A percentile compares a stretch with the other conserved stretches of the same genome.
These are phyloP conservation scores for Tyto alba DNA, from an alignment of 2,113 vertebrate species.

Conservation along the genomic window DNA sequence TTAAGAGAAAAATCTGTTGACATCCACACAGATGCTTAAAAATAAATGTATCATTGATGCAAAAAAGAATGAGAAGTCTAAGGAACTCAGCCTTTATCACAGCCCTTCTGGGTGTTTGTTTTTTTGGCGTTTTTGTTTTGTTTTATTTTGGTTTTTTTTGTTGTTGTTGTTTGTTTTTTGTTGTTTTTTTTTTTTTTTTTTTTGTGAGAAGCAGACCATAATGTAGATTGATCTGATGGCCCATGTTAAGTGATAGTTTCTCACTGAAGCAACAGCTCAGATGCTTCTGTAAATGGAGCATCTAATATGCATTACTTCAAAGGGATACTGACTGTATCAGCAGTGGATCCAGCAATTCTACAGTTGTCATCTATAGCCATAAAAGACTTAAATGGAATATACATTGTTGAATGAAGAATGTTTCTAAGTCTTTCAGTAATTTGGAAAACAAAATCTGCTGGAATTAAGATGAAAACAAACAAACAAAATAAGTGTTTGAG, in stretches of 20 bases:
- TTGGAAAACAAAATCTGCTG: not conserved
- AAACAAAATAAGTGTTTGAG: not conserved
- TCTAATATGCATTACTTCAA: not conserved
- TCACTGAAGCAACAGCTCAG: not conserved
- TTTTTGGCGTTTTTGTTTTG: too few relatives aligned
- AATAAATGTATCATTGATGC: not conserved
- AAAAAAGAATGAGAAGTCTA: not conserved
- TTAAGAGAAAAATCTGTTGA: not conserved
- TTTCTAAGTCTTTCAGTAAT: not conserved
- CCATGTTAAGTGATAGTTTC: not conserved
- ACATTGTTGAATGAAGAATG: not conserved
- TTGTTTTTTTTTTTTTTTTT: not conserved
- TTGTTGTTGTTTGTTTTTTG: too few relatives aligned
- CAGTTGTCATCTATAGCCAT: not conserved
- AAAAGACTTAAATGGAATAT: not conserved
- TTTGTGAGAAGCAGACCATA: not conserved
- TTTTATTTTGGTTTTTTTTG: too few relatives aligned
- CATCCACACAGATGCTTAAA: not conserved
- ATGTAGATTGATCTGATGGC: not conserved
- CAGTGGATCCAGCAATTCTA: not conserved
- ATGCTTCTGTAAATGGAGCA: not conserved
- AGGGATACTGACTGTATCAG: not conserved
- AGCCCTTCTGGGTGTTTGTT: not conserved
- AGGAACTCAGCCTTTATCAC: not conserved
- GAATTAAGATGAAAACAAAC: not conserved